Evolutionary conservation across 2,888 invertebrate genomes (phyloP).

Genomic region (Dicyrtoma fusca): DNA sequence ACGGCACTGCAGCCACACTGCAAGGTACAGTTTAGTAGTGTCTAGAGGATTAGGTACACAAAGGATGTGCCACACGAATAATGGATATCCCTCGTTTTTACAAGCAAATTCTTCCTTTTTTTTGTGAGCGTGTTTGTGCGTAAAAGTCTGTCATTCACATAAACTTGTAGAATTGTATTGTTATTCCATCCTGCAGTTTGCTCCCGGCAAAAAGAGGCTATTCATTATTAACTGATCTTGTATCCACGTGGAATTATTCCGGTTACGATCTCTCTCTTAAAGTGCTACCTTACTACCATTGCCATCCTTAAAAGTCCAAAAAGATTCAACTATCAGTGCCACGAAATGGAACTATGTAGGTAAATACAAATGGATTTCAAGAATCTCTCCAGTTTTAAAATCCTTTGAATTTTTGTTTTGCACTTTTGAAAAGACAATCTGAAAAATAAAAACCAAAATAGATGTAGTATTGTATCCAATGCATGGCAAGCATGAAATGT

Average conservation of each 20-base stretch:
- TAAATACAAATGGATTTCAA: too few relatives aligned
- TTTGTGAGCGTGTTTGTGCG: neutral
- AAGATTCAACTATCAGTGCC: too few relatives aligned
- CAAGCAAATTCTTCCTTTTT: neutral
- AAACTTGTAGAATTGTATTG: neutral
- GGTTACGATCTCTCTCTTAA: too few relatives aligned
- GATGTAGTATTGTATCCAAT: too few relatives aligned
- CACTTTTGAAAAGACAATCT: too few relatives aligned
- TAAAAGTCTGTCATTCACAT: conserved; percentile 3
- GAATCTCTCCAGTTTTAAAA: too few relatives aligned
- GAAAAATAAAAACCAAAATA: too few relatives aligned
- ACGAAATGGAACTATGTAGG: too few relatives aligned
- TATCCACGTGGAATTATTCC: neutral
- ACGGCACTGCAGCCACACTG: neutral
- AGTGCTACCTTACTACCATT: too few relatives aligned
- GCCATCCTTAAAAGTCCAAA: too few relatives aligned
- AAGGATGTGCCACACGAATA: conserved; percentile 1
- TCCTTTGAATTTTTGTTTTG: too few relatives aligned
- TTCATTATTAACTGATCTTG: neutral
- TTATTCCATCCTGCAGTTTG: neutral
- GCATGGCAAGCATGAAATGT: too few relatives aligned
- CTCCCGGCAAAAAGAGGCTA: neutral
- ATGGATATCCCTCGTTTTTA: neutral
- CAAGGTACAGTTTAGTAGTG: neutral
- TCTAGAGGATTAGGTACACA: neutral